A percentile compares a stretch with the other conserved stretches of the same genome.
These are phyloP conservation scores for Pocillopora damicornis DNA, from an alignment of 64 coral and sea anemone species.

Conservation along the genomic window DNA sequence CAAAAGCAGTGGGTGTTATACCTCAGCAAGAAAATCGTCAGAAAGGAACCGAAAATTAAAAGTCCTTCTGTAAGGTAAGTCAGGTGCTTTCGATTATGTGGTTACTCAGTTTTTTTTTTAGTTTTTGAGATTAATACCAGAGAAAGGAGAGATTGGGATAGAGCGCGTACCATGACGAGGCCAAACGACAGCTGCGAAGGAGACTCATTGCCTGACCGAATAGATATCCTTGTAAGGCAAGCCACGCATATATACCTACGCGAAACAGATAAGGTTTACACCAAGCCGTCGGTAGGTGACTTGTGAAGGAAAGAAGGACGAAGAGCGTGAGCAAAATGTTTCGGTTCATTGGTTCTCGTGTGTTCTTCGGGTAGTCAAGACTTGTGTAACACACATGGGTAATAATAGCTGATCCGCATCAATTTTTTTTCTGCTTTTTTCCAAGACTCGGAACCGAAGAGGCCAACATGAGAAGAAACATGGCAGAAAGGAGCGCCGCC, in stretches of 20 bases:
- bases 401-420: background rate
- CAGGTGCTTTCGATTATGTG: background rate
- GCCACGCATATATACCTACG: too few relatives aligned
- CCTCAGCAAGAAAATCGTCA: constrained; percentile 95
- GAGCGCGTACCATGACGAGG: too few relatives aligned
- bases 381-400: background rate
- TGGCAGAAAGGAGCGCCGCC: constrained; percentile 8
- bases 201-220: too few relatives aligned
- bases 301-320: too few relatives aligned
- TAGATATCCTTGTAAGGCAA: too few relatives aligned
- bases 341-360: background rate
- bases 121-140: too few relatives aligned
- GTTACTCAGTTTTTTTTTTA: too few relatives aligned
- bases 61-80: constrained; percentile 68
- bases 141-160: too few relatives aligned
- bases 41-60: constrained; percentile 87
- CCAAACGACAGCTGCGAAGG: too few relatives aligned
- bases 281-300: too few relatives aligned
- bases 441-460: constrained; percentile 11
- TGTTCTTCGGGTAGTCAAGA: background rate
- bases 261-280: too few relatives aligned
- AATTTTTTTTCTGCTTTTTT: background rate
- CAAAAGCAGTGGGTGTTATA: constrained; percentile 96
- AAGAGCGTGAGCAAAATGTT: background rate
- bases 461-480: constrained; percentile 18